Evolutionary conservation across 1,140 invertebrate species (phyloP), one percentile per base, ranked within the genome.

Genomic region (Tetranychus urticae): DNA sequence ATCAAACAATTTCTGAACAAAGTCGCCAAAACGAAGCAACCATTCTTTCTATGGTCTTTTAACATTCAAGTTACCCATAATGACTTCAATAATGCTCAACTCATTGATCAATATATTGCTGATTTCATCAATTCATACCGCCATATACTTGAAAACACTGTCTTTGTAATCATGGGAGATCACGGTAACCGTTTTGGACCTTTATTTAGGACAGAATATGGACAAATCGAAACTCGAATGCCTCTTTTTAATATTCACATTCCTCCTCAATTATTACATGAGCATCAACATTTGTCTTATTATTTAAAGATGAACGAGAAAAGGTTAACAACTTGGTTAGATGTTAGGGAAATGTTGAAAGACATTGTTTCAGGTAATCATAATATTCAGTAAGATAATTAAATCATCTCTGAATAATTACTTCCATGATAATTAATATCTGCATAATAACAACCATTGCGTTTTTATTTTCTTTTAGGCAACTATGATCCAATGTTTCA

Each of bases 151-250:
- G 54, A 65, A 23, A 42, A 65, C 59, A 47, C 64, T 12, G 54
- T 65, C 12, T 31, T 65, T 3, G 54, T 65, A 23, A 45, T 65
- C 2, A 61, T 62, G 58, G 63, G 63, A 33, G 63, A 64, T 59
- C 64, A 61, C 23, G 61, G 61, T n/a, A 60, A 60, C 52, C 46
- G 63, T 13, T 64, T 59, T 47, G 63, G 63, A 31, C 14, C 69
- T 14, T 63, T 68, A 35, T 62, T 70, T 56, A 56, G 63, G 37
- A 68, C 64, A n/a, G 63, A 61, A 47, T 56, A 61, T 56, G 69
- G 69, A 8, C 58, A 69, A 63, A 67, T 70, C 31, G 69, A 70
- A 58, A 69, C 68, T 59, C 47, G 70, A 42, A 70, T 69, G 70
- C 69, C 69, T 31, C 59, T 71, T 45, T 64, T 69, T 52, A 61